A percentile compares a stretch with the other conserved stretches of the same genome.
Evolutionary conservation across 2,113 vertebrate genomes (phyloP).

Genomic region (Mus spicilegus): DNA sequence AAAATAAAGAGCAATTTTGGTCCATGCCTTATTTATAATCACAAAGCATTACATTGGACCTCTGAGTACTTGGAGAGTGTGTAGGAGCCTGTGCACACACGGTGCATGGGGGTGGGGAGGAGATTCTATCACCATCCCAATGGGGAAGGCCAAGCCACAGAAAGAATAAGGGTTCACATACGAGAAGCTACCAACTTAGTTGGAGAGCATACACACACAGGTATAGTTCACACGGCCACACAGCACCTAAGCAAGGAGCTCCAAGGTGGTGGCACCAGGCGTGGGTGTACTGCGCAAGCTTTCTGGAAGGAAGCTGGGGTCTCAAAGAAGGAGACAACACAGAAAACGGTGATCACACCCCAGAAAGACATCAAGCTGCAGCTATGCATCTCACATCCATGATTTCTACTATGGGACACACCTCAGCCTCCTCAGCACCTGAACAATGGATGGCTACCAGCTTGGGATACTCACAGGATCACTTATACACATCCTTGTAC

Average conservation of each 20-base stretch:
- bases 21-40: not conserved
- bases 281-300: not conserved
- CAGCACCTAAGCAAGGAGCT: not conserved
- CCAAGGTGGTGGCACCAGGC: not conserved
- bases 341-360: not conserved
- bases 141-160: not conserved
- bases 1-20: conserved; percentile 30
- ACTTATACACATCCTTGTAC: rapidly evolving
- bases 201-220: not conserved
- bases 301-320: not conserved
- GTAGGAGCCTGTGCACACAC: not conserved
- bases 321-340: not conserved
- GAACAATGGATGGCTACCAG: not conserved
- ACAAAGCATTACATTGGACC: not conserved
- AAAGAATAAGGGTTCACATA: rapidly evolving
- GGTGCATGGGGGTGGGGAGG: rapidly evolving
- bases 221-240: no score
- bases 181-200: not conserved
- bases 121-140: not conserved
- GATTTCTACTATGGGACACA: not conserved
- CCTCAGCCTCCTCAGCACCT: not conserved
- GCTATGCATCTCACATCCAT: not conserved
- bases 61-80: not conserved
- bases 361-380: not conserved
- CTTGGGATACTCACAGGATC: not conserved